These are phyloP conservation scores for Tetragonisca angustula DNA, from an alignment of 2,888 invertebrate genomes.

Conservation along the genomic window DNA sequence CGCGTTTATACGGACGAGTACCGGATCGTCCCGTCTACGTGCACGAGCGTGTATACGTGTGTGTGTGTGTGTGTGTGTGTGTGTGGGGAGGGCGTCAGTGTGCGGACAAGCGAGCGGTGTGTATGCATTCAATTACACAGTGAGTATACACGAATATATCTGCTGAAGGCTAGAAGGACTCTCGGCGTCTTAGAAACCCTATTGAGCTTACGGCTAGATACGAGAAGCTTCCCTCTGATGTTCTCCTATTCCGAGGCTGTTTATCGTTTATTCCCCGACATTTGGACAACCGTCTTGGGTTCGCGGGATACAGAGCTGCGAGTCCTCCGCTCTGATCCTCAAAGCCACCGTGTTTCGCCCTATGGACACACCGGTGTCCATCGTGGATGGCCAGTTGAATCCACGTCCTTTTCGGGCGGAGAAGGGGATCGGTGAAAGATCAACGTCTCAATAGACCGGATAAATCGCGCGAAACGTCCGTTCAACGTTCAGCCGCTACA, in stretches of 20 bases:
- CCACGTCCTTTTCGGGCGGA: slow-evolving; percentile 37
- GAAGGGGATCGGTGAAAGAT: slow-evolving; percentile 59
- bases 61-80: too few relatives aligned
- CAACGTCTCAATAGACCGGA: slow-evolving; percentile 59
- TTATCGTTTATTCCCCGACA: slow-evolving; percentile 78
- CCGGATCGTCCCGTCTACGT: slow-evolving; percentile 36
- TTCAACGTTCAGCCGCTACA: slow-evolving; percentile 20
- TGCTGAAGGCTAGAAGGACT: slow-evolving; percentile 59
- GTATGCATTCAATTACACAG: slow-evolving; percentile 80
- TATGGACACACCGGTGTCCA: slow-evolving; percentile 45
- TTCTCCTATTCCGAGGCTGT: slow-evolving; percentile 73
- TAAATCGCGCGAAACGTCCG: slow-evolving; percentile 62
- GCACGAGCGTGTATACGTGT: too few relatives aligned
- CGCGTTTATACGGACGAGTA: slow-evolving; percentile 50
- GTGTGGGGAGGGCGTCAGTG: slow-evolving; percentile 26
- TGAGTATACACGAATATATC: slow-evolving; percentile 73
- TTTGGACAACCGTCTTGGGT: slow-evolving; percentile 66
- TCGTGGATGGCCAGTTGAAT: slow-evolving; percentile 49
- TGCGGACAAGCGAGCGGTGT: slow-evolving; percentile 54
- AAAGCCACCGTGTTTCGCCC: slow-evolving; percentile 73
- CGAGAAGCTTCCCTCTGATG: slow-evolving; percentile 56
- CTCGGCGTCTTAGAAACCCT: slow-evolving; percentile 65
- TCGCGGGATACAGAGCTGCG: slow-evolving; percentile 29
- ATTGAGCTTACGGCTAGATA: slow-evolving; percentile 74
- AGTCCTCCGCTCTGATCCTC: slow-evolving; percentile 64